Base-by-base conservation (phyloP, 2,888 invertebrate species). In the Oithona nana region DNA sequence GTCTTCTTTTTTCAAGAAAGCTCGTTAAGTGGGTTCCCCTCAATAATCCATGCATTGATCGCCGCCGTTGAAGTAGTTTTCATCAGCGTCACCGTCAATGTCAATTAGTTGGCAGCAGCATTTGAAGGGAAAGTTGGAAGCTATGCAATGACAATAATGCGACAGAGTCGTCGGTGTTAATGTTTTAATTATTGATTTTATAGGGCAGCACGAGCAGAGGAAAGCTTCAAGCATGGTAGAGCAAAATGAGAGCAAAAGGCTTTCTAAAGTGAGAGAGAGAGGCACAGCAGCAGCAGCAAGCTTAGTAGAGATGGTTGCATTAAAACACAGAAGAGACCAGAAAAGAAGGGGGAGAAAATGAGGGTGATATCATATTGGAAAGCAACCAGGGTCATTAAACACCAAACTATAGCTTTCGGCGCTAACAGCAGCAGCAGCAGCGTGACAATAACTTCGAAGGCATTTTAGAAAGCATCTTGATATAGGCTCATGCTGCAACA, bases 101-200 rank as follows among this genome's bases (percentile, higher is more conserved):
- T 39, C 39, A 39, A 39, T 39, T 39, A 39, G 39, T 39, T 39
- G 39, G 39, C 39, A n/a, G 39, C 39, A 39, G 39, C 39, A n/a
- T 6, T 39, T 39, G 39, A 16, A 11, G 6, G 39, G 39, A 39
- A 39, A 39, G 39, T 39, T 39, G 39, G 39, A 39, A 16, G n/a
- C 16, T 39, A 6, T 39, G 39, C 39, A 39, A 39, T 39, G 39
- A 39, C 39, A 39, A 39, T 39, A 39, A 39, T 39, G 39, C 39
- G 39, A 39, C 39, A 39, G 39, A 39, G 39, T 39, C 39, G 39
- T 26, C 26, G 24, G 54, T 54, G 54, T 54, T 54, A 54, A 54
- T 54, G 54, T 54, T 54, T 54, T 54, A 54, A 54, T 54, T 54
- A 54, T 54, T 54, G 54, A 54, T 54, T 54, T 54, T 54, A 54